Base-by-base conservation (phyloP, 1,140 invertebrate species). In the Camponotus pennsylvanicus region DNA sequence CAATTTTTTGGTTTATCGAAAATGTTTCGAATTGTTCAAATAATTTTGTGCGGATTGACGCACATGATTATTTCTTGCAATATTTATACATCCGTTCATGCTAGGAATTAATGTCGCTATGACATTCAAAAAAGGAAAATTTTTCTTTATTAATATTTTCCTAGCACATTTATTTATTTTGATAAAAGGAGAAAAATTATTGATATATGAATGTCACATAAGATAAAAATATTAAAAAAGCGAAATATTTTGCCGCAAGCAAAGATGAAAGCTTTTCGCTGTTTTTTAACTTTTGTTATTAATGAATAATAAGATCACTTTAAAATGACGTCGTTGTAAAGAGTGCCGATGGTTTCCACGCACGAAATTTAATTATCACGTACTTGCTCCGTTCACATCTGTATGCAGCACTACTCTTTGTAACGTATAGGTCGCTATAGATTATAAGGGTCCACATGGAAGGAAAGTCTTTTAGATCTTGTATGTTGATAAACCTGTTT, bases 331-430 rank as follows among this genome's bases (percentile, higher is more conserved):
- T 57, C 9, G 63, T 66, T 42, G 40, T 61, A 49, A 83, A 75
- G 49, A 49, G 27, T 8, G n/a, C 21, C 18, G 32, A 42, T 21
- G 27, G 55, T 45, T 49, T 61, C 32, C 18, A 27, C 34, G 69
- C 69, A 75, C 27, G 34, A 83, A 75, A 83, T 83, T 83, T 83
- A 83, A 83, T 83, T 83, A 83, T 83, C 49, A 80, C 66, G 37
- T 82, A 73, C 27, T 73, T 83, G 40, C 8, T 4, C 2, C n/a
- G 34, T 21, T 83, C 18, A 52, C 42, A 75, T 75, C 15, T 73
- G 9, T 40, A 37, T 7, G 52, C 61, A 61, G 69, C 55, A 63
- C 21, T 63, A 27, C 55, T n/a, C 6, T 73, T 73, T 59, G 37
- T 55, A n/a, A 83, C 55, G 40, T 75, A 75, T 63, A 71, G 8